Evolutionary conservation across 2,888 invertebrate species (phyloP).

Genomic region (Lagria hirta): DNA sequence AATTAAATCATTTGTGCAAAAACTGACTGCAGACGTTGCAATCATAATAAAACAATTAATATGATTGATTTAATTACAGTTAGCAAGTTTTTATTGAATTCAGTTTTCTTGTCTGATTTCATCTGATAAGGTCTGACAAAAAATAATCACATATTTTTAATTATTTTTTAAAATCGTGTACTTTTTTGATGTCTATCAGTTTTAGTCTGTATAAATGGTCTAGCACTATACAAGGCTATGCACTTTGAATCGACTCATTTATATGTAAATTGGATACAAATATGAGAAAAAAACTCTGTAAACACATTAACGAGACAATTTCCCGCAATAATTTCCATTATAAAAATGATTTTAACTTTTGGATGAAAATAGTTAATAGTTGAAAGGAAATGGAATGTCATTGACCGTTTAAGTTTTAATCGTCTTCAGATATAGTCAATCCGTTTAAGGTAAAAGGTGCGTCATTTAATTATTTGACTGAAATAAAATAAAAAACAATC

Average conservation of each 20-base stretch:
- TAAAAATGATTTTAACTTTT: conserved; percentile 11
- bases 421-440: conserved; percentile 22
- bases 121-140: conserved; percentile 24
- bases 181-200: conserved; percentile 32
- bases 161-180: too few relatives aligned
- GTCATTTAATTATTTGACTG: conserved; percentile 27
- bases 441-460: conserved; percentile 28
- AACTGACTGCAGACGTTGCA: conserved; percentile 38
- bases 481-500: conserved; percentile 17
- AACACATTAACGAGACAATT: conserved; percentile 18
- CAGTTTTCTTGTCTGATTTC: conserved; percentile 18
- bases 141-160: too few relatives aligned
- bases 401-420: conserved; percentile 21
- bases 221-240: conserved; percentile 35
- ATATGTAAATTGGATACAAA: conserved; percentile 36
- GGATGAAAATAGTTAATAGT: conserved; percentile 12
- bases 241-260: conserved; percentile 39
- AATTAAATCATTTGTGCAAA: conserved; percentile 42
- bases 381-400: conserved; percentile 12
- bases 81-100: conserved; percentile 12
- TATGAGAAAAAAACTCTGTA: conserved; percentile 26
- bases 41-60: conserved; percentile 39
- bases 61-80: conserved; percentile 35
- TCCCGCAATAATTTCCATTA: conserved; percentile 12
- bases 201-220: conserved; percentile 30